These are phyloP conservation scores for Dicaeum eximium DNA, from an alignment of 2,113 vertebrate species.

Conservation along the genomic window DNA sequence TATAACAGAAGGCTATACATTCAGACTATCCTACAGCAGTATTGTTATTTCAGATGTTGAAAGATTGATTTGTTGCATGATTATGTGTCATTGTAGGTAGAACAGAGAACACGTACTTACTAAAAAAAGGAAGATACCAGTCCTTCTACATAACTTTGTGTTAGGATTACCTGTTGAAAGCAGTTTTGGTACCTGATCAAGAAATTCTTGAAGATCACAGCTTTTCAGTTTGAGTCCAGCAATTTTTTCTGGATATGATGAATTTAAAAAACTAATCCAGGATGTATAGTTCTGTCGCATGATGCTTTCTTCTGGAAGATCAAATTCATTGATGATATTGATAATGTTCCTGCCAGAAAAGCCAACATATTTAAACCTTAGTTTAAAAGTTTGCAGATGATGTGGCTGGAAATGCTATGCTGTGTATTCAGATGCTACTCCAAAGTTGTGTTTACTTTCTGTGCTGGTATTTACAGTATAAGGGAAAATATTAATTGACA, in stretches of 20 bases:
- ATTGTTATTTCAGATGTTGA: neutral
- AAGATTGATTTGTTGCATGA: neutral
- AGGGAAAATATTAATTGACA: neutral
- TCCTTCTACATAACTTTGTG: neutral
- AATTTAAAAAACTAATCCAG: slow-evolving; percentile 70
- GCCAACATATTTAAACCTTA: neutral
- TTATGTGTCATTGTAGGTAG: neutral
- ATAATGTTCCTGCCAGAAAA: slow-evolving; percentile 82
- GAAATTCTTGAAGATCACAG: slow-evolving; percentile 81
- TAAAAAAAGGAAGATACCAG: neutral
- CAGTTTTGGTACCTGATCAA: slow-evolving; percentile 79
- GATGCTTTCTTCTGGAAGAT: slow-evolving; percentile 79
- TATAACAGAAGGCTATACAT: neutral
- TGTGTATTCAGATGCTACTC: neutral
- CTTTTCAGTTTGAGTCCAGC: slow-evolving; percentile 62
- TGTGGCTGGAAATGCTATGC: neutral
- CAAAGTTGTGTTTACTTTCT: neutral
- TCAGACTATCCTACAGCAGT: neutral
- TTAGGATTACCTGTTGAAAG: neutral
- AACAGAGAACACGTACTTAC: neutral
- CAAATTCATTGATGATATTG: slow-evolving; percentile 79
- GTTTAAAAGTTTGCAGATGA: neutral
- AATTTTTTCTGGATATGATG: slow-evolving; percentile 52
- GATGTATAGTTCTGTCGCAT: slow-evolving; percentile 71
- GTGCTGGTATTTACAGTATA: neutral